A percentile compares a stretch with the other conserved stretches of the same genome.
Evolutionary conservation across 1,140 invertebrate genomes (phyloP).

Genomic region (Sipha flava): DNA sequence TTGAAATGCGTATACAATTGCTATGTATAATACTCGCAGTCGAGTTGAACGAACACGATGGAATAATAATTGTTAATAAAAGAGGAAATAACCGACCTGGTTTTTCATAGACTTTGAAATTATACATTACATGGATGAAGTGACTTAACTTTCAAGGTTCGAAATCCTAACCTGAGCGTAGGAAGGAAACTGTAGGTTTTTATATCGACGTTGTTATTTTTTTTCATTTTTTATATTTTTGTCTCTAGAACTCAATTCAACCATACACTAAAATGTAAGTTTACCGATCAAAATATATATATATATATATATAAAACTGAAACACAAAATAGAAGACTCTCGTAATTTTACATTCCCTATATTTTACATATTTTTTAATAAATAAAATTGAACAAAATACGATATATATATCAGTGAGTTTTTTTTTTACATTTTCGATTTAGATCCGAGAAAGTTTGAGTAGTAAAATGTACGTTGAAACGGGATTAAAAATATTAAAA

Average conservation of each 20-base stretch:
- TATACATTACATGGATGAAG: background rate
- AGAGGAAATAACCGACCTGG: background rate
- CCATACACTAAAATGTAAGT: background rate
- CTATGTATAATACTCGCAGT: background rate
- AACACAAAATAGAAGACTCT: too few species aligned
- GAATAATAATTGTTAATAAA: background rate
- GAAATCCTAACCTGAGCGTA: background rate
- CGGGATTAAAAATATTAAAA: too few species aligned
- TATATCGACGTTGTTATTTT: background rate
- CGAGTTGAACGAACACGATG: background rate
- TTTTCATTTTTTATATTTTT: background rate
- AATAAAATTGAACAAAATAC: too few species aligned
- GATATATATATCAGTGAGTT: too few species aligned
- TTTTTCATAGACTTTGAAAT: background rate
- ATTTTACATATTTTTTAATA: too few species aligned
- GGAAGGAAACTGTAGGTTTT: background rate
- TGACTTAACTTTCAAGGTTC: background rate
- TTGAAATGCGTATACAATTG: background rate
- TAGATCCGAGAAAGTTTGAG: too few species aligned
- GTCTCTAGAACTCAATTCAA: background rate
- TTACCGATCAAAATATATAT: background rate
- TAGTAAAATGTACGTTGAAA: too few species aligned
- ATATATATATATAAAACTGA: too few species aligned
- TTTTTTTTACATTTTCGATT: too few species aligned
- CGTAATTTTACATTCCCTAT: too few species aligned